Percentiles rank a stretch among this genome's conserved stretches.
phyloP scores from a whole-genome alignment of 2,888 invertebrate species.

The Heliconius aoede region DNA sequence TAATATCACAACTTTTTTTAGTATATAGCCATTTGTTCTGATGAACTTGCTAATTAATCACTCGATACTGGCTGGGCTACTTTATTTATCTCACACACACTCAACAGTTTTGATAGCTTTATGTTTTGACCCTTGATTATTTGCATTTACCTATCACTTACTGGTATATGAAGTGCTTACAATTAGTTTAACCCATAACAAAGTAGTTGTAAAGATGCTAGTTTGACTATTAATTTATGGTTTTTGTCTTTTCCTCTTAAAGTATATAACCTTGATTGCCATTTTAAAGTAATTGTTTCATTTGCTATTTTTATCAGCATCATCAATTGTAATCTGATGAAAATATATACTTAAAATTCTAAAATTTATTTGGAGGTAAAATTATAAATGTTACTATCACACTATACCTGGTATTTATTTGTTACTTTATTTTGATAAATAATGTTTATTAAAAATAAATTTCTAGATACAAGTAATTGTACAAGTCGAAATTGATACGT shows the following conservation, averaged over 20 bases:
- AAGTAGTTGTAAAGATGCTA: background rate
- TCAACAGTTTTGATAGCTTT: background rate
- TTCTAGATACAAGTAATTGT: no score
- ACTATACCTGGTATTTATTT: no score
- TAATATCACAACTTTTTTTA: constrained; percentile 10
- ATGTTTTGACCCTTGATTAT: background rate
- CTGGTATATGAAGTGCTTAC: background rate
- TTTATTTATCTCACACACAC: constrained; percentile 7
- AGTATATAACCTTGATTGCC: constrained; percentile 22
- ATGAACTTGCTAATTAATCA: constrained; percentile 35
- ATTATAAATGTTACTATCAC: background rate
- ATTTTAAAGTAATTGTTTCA: constrained; percentile 24
- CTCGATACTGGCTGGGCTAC: constrained; percentile 2
- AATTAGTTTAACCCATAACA: background rate
- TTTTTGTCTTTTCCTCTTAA: background rate
- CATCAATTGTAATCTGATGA: constrained; percentile 4
- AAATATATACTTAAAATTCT: background rate
- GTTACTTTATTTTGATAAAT: background rate
- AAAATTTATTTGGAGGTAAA: background rate
- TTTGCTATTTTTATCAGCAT: constrained; percentile 6
- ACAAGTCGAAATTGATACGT: background rate
- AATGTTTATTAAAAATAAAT: background rate
- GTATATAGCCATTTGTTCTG: constrained; percentile 13
- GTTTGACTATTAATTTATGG: background rate
- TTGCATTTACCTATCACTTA: constrained; percentile 2